Conservation (phyloP, 2,113 vertebrate species). For the Pituophis catenifer region DNA sequence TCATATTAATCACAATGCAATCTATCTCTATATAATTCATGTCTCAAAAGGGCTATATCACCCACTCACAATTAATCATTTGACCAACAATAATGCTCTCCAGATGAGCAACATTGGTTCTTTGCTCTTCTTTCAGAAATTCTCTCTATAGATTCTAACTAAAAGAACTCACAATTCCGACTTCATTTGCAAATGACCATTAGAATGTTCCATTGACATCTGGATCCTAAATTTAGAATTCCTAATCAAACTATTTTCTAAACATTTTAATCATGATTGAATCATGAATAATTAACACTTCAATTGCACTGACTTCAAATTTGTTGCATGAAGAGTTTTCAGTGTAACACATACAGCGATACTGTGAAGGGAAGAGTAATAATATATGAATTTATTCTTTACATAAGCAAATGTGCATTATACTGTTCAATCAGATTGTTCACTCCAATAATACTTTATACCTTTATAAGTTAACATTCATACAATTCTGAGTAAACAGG, state of each 20-base stretch:
- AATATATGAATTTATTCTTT: background rate
- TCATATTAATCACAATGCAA: background rate
- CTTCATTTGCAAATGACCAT: background rate
- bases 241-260: background rate
- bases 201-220: background rate
- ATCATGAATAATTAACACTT: background rate
- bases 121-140: background rate
- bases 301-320: background rate
- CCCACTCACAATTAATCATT: background rate
- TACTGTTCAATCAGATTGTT: background rate
- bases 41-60: background rate
- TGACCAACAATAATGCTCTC: background rate
- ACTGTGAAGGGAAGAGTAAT: background rate
- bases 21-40: background rate
- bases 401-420: background rate
- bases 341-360: background rate
- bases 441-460: background rate
- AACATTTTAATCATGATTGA: background rate
- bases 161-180: background rate
- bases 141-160: background rate
- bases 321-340: background rate
- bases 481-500: slow-evolving; percentile 1
- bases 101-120: background rate
- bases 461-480: slow-evolving; percentile 10
- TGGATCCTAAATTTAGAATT: background rate